Evolutionary conservation across 2,888 invertebrate species (phyloP), one percentile per base, ranked within the genome.

Genomic region (Tholera decimalis): DNA sequence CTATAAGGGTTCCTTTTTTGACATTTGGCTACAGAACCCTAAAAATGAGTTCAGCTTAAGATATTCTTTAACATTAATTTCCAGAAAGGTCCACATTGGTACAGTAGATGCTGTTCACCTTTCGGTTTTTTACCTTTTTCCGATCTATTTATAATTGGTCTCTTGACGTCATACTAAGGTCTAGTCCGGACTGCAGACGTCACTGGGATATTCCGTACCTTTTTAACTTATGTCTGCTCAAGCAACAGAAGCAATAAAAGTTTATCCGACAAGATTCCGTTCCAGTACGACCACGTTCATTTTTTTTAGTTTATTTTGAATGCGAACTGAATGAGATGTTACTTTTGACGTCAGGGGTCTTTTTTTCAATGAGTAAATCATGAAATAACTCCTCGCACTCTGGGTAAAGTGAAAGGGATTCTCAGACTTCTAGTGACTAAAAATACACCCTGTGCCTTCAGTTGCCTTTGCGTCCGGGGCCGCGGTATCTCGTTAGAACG

Each of bases 111-210:
- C 35, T 6, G 2, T 50, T 22, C 20, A 44, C 28, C 22, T 22
- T 5, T 15, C 28, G 3, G 7, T 62, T 44, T 8, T 24, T 35
- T 13, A 26, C 9, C 1, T 39, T 2, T 24, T 20, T 4, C 3
- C 0, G 9, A 11, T 15, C 26, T 26, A 26, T 58, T 28, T 46
- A 46, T 26, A n/a, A 9, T 0, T 30, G 13, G 4, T 18, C 24
- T 50, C 0, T 55, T 63, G 47, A 69, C 65, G 64, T 72, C 65
- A 73, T 43, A 37, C 20, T n/a, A 18, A 22, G n/a, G 22, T 11
- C 41, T 33, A 18, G 30, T 53, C 24, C 24, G 6, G 26, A 26
- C 9, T n/a, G 41, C 13, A 18, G 51, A 70, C 65, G 51, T 73
- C 47, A 49, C 11, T 47, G 41, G 51, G 13, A 28, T 37, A 57